phyloP scores from a whole-genome alignment of 2,888 invertebrate genomes.

The Cephus rjabovi region DNA sequence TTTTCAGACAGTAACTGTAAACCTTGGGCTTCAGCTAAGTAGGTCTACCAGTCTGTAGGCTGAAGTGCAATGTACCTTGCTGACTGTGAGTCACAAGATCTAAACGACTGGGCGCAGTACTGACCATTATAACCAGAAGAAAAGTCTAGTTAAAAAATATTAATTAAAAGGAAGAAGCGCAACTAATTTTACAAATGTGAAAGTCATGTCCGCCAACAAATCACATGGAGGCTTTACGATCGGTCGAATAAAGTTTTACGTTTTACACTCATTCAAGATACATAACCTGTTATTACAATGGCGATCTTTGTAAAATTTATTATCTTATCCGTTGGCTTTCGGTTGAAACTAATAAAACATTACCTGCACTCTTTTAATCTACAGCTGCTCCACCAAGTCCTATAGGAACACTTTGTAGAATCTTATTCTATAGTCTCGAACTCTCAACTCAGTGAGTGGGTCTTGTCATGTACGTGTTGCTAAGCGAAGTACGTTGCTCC shows the following conservation, averaged over 20 bases:
- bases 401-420: background rate
- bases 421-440: background rate
- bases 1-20: background rate
- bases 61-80: background rate
- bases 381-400: background rate
- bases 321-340: background rate
- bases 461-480: background rate
- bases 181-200: background rate
- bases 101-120: background rate
- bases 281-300: background rate
- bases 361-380: background rate
- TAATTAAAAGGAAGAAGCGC: background rate
- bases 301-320: background rate
- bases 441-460: background rate
- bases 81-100: background rate
- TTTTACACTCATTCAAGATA: background rate
- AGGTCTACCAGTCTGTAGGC: background rate
- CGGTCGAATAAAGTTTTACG: background rate
- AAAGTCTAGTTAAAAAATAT: background rate
- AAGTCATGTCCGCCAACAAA: background rate
- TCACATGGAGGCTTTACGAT: background rate
- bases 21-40: background rate
- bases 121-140: background rate
- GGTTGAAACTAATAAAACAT: background rate
- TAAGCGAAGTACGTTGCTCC: conserved; percentile 2